Evolutionary conservation across 2,797 vertebrate genomes (phyloP).

Genomic region (Platyrinchus mystaceus): DNA sequence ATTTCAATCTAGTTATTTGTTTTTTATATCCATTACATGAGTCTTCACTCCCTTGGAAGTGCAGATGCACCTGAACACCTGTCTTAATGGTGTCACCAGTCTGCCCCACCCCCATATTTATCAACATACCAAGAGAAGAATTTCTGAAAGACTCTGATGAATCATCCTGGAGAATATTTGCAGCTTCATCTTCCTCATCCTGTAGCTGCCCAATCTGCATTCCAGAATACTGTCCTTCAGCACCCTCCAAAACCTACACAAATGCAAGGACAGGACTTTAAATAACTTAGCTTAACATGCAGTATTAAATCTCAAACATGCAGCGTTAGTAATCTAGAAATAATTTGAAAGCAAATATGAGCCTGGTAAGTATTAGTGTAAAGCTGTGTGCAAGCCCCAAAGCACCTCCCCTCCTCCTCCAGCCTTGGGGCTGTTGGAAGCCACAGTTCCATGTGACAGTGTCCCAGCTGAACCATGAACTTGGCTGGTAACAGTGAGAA

Average conservation of each 20-base stretch:
- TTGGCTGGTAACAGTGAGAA: not conserved
- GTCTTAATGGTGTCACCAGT: not conserved
- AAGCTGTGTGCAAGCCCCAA: not conserved
- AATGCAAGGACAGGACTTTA: not conserved
- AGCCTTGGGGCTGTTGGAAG: not conserved
- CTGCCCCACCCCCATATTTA: not conserved
- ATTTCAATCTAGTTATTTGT: not conserved
- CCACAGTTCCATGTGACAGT: not conserved
- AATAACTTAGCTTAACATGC: not conserved
- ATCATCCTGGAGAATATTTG: slow-evolving; percentile 77
- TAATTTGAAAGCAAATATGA: not conserved
- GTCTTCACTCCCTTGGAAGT: not conserved
- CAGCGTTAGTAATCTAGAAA: slow-evolving; percentile 2
- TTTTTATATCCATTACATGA: not conserved
- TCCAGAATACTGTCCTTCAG: slow-evolving; percentile 90
- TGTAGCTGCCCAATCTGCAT: slow-evolving; percentile 90
- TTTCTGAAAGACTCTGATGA: slow-evolving; percentile 79
- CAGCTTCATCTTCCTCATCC: slow-evolving; percentile 89
- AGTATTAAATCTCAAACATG: not conserved
- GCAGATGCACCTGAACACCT: not conserved
- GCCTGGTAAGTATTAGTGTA: not conserved
- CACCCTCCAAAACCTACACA: slow-evolving; percentile 88
- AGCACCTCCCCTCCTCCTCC: not conserved
- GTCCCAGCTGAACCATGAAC: not conserved
- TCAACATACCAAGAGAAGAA: slow-evolving; percentile 83